Base-by-base conservation (phyloP, 2,113 vertebrate genomes). In the Oncorhynchus masou region DNA sequence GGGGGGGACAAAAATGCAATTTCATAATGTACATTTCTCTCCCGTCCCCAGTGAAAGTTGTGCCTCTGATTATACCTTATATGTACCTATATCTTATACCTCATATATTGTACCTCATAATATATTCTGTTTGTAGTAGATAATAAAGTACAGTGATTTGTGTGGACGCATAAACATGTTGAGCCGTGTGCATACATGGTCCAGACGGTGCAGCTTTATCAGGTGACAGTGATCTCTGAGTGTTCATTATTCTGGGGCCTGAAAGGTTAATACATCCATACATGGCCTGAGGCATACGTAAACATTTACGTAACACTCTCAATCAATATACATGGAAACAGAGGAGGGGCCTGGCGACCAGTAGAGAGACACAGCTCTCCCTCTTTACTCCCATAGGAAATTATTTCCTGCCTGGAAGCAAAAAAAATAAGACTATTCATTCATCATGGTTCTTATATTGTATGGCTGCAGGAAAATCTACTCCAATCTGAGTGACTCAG, bases 171-270 rank as follows among this genome's bases (percentile, higher is more conserved):
- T 68, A 22, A 76, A 82, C 78, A 71, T 83, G 84, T 72, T 70
- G 74, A 64, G 77, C 22, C n/a, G 79, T 27, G 79, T 62, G 69
- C 25, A 1, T 34, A 74, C 76, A 75, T 75, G 72, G 20, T 24
- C 59, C 16, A 80, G 79, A 67, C 74, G 62, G 83, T 79, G n/a
- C 1, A 54, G 74, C 76, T 67, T 65, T 71, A 71, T 84, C 76
- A 74, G 85, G 79, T 88, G 85, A 89, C 87, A 83, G 83, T 81
- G 85, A 89, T 86, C 83, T 74, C 83, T 80, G 76, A 78, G 71
- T 48, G 80, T 80, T 85, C 80, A 77, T 88, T 83, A 86, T 75
- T 76, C 59, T 76, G 80, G 78, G 19, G 77, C 81, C 77, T 54
- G 79, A 84, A 79, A 84, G 81, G 85, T 85, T 80, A 82, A 81